These are phyloP conservation scores for Chamaea fasciata DNA, from an alignment of 2,113 vertebrate species.

Conservation along the genomic window DNA sequence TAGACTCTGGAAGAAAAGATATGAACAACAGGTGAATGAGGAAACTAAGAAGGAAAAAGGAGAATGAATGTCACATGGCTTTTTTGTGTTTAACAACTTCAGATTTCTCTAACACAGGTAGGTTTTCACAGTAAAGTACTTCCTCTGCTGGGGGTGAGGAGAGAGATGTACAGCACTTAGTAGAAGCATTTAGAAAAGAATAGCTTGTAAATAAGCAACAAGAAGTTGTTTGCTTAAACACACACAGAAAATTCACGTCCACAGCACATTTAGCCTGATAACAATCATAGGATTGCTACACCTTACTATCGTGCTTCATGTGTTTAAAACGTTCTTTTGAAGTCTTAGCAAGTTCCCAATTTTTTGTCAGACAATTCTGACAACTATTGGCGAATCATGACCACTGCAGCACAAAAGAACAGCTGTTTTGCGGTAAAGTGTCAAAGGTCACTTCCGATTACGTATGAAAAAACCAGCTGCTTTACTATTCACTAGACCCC, in stretches of 20 bases:
- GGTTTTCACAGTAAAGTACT: background rate
- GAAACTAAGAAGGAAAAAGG: background rate
- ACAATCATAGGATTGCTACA: background rate
- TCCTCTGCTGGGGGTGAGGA: background rate
- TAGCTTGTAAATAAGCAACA: background rate
- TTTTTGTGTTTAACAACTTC: background rate
- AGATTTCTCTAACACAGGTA: background rate
- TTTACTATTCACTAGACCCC: background rate
- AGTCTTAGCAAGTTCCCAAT: background rate
- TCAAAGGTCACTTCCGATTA: background rate
- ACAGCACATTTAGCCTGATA: background rate
- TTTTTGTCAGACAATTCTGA: background rate
- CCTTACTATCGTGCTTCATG: background rate
- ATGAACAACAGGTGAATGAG: background rate
- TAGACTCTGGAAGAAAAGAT: background rate
- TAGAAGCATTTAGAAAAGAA: background rate
- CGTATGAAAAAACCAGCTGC: background rate
- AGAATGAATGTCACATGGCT: rapidly evolving
- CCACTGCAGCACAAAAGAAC: background rate
- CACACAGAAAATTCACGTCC: background rate
- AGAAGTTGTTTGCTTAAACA: background rate
- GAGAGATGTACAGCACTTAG: background rate
- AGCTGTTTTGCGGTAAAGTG: background rate
- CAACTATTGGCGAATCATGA: background rate
- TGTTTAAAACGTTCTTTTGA: background rate